phyloP scores from a whole-genome alignment of 1,140 invertebrate species.

The Lasioglossum albipes region DNA sequence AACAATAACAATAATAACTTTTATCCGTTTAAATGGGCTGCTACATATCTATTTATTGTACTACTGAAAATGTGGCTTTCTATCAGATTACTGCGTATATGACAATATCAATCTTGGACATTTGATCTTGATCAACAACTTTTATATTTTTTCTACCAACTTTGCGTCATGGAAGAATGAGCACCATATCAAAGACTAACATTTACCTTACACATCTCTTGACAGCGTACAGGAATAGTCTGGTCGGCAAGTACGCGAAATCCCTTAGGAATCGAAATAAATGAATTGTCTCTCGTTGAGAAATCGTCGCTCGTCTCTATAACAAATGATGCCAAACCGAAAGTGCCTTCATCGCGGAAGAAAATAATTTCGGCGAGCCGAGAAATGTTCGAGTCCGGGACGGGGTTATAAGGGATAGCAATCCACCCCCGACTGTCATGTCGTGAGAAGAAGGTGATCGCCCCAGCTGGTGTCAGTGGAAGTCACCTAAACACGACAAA shows the following conservation, averaged over 20 bases:
- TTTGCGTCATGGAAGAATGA: too few relatives aligned
- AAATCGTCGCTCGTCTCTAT: neutral
- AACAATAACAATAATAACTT: too few relatives aligned
- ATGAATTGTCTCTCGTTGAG: neutral
- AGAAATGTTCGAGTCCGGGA: neutral
- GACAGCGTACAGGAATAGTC: neutral
- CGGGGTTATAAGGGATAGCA: neutral
- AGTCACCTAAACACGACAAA: neutral
- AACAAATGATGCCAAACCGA: neutral
- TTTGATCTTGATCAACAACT: too few relatives aligned
- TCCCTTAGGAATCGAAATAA: neutral
- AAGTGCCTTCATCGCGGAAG: neutral
- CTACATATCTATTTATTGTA: too few relatives aligned
- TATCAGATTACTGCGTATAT: too few relatives aligned
- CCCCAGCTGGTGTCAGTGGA: neutral
- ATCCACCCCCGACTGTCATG: neutral
- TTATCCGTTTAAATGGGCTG: too few relatives aligned
- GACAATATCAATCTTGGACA: too few relatives aligned
- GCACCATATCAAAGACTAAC: too few relatives aligned
- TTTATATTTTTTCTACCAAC: too few relatives aligned
- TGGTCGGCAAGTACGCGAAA: neutral
- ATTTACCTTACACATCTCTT: neutral
- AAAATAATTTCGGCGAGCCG: constrained; percentile 3
- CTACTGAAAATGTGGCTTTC: too few relatives aligned
- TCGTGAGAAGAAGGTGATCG: neutral